phyloP scores from a whole-genome alignment of 2,888 invertebrate genomes.

The Apoderus coryli region DNA sequence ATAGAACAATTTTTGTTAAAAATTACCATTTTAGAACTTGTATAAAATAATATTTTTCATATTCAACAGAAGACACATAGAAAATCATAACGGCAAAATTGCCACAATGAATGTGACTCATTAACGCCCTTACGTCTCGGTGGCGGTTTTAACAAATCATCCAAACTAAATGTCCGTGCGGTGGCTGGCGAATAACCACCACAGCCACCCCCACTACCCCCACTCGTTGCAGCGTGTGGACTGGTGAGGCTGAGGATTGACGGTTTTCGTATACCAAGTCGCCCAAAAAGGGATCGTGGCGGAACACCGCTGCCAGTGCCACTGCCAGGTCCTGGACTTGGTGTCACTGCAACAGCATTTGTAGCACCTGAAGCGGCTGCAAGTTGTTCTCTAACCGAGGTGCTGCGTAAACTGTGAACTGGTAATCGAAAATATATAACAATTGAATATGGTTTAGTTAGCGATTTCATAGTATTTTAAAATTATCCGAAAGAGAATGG shows the following conservation, averaged over 20 bases:
- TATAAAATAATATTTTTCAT: too few species aligned
- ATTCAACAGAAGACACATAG: too few species aligned
- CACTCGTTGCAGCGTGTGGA: constrained; percentile 33
- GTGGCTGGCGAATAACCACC: constrained; percentile 40
- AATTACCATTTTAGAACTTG: too few species aligned
- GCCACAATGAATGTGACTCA: constrained; percentile 6
- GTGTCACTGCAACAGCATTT: constrained; percentile 28
- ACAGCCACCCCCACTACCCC: constrained; percentile 19
- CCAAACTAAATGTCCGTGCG: constrained; percentile 75
- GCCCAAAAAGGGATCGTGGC: constrained; percentile 58
- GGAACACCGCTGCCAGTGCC: constrained; percentile 37
- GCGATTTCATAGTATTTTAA: too few species aligned
- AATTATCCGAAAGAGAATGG: too few species aligned
- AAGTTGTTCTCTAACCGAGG: constrained; percentile 45
- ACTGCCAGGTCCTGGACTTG: constrained; percentile 30
- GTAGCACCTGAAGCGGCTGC: constrained; percentile 34
- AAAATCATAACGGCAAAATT: too few species aligned
- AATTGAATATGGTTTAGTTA: too few species aligned
- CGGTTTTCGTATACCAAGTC: constrained; percentile 79
- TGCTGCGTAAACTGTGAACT: too few species aligned
- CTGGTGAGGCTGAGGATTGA: constrained; percentile 70
- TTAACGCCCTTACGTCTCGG: constrained; percentile 71
- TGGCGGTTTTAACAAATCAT: constrained; percentile 75
- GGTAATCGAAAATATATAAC: too few species aligned
- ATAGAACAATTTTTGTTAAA: too few species aligned